These are phyloP conservation scores for Neodontobutis hainanensis DNA, from an alignment of 2,113 vertebrate species.

Conservation along the genomic window DNA sequence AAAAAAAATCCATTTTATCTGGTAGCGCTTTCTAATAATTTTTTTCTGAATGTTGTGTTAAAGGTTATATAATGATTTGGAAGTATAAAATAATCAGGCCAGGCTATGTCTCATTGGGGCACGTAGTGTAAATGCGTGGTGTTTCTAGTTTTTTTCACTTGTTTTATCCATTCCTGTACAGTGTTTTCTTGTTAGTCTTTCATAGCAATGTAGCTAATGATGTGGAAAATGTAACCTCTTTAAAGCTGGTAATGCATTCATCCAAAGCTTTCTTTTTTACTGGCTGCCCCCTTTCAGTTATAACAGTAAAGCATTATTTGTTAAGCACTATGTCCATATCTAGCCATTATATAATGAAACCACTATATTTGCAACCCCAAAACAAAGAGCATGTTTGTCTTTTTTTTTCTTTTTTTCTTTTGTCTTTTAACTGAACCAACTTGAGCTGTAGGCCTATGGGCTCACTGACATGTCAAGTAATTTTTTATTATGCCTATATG, in stretches of 20 bases:
- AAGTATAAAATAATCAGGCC: not conserved
- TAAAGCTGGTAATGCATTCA: slow-evolving; percentile 42
- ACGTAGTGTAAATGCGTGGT: not conserved
- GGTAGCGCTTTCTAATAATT: not conserved
- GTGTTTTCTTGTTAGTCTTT: slow-evolving; percentile 35
- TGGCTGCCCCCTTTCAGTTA: slow-evolving; percentile 26
- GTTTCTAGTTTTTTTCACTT: slow-evolving; percentile 5
- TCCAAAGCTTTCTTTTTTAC: slow-evolving; percentile 52
- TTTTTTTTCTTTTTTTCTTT: slow-evolving; percentile 1
- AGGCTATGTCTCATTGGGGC: not conserved
- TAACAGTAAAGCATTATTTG: slow-evolving; percentile 48
- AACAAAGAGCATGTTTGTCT: slow-evolving; percentile 54
- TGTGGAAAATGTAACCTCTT: slow-evolving; percentile 45
- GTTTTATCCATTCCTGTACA: slow-evolving; percentile 5
- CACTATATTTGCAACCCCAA: slow-evolving; percentile 47
- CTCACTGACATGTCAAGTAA: slow-evolving; percentile 20
- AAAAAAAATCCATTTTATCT: slow-evolving; percentile 13
- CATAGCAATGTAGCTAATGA: slow-evolving; percentile 23
- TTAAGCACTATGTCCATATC: slow-evolving; percentile 54
- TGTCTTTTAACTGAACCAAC: slow-evolving; percentile 36
- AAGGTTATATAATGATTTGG: not conserved
- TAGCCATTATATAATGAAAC: slow-evolving; percentile 41
- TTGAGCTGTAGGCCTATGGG: slow-evolving; percentile 27
- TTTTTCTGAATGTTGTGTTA: slow-evolving; percentile 19
- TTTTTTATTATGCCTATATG: slow-evolving; percentile 18